Evolutionary conservation across 2,113 vertebrate species (phyloP).

Genomic region (Chelonoidis abingdonii): DNA sequence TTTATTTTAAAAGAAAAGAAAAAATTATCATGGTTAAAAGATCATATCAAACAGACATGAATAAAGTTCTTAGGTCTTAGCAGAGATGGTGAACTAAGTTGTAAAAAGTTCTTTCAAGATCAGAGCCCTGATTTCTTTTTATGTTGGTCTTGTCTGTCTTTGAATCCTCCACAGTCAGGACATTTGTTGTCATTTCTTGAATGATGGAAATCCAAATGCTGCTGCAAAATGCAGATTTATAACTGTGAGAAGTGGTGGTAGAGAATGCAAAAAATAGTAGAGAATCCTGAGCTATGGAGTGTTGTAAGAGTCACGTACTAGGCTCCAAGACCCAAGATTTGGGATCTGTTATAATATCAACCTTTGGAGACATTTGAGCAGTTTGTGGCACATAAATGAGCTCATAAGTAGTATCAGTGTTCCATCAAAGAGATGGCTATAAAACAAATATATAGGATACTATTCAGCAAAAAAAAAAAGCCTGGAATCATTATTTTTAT

Average conservation of each 20-base stretch:
- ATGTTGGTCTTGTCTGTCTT: not conserved
- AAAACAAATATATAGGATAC: not conserved
- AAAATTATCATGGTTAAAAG: no score
- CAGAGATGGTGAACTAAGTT: no score
- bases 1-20: no score
- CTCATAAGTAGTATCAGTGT: not conserved
- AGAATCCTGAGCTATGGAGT: not conserved
- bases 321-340: not conserved
- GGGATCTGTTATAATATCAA: not conserved
- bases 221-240: not conserved
- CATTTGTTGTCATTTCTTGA: not conserved
- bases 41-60: no score
- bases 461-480: not conserved
- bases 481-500: not conserved
- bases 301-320: not conserved
- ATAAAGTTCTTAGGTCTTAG: no score
- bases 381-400: not conserved
- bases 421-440: not conserved
- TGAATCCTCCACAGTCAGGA: not conserved
- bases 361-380: not conserved
- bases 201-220: not conserved
- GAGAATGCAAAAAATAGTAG: not conserved
- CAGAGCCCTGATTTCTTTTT: not conserved
- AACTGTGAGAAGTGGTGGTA: not conserved
- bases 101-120: not conserved